Evolutionary conservation across 2,113 vertebrate genomes (phyloP).

Genomic region (Tenebrosternarchus preto): DNA sequence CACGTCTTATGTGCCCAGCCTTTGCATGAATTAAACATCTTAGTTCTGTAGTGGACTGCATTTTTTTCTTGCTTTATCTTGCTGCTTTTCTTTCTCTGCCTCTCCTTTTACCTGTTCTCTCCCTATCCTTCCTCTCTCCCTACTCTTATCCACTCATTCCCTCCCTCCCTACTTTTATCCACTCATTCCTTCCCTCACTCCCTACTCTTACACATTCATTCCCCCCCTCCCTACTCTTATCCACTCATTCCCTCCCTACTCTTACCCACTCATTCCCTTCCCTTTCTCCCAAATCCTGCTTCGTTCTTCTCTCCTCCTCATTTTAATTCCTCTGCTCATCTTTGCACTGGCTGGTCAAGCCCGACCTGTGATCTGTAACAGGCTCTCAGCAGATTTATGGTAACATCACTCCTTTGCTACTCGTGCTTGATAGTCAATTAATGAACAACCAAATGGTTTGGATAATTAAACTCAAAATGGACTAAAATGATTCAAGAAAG

Average conservation of each 20-base stretch:
- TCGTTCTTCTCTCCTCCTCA: neutral
- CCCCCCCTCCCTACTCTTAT: too few relatives aligned
- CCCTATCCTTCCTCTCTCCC: neutral
- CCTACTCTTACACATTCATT: too few relatives aligned
- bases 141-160: too few relatives aligned
- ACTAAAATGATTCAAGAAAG: neutral
- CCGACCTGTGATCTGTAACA: neutral
- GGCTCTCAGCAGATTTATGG: neutral
- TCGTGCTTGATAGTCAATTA: neutral
- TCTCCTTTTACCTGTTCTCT: neutral
- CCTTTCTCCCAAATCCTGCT: neutral
- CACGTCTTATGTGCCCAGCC: constrained; percentile 59
- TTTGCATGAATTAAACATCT: constrained; percentile 73
- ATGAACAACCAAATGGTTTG: neutral
- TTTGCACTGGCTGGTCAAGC: neutral
- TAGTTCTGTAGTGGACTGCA: constrained; percentile 21
- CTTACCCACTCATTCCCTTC: too few relatives aligned
- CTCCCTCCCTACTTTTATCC: too few relatives aligned
- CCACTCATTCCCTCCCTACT: too few relatives aligned
- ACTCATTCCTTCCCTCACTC: too few relatives aligned
- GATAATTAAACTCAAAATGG: neutral
- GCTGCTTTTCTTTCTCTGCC: neutral
- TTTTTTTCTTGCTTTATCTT: neutral
- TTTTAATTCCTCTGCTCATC: neutral
- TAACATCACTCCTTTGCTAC: neutral